Evolutionary conservation across 2,888 invertebrate species (phyloP), one percentile per base, ranked within the genome.

Genomic region (Rhorus exstirpatorius): DNA sequence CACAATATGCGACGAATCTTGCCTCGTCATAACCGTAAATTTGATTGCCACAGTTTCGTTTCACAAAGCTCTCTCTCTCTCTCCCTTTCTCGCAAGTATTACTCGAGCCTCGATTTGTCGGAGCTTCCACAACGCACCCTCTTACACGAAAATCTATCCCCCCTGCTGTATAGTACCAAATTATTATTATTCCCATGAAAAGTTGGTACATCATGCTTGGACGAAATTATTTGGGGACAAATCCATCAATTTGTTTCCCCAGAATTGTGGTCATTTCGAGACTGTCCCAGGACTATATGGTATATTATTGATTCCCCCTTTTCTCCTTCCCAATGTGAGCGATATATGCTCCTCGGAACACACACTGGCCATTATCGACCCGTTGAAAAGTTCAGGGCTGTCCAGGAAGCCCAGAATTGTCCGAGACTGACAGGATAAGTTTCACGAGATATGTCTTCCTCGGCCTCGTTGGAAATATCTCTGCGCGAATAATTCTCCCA

Each of bases 371-470:
- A 86, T 89, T 90, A 90, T 91, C 90, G 90, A 91, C 89, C 89
- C 83, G 87, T 76, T 88, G 87, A 90, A 91, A 91, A 91, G 91
- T 91, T 91, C 92, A 91, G 90, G 91, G 91, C 89, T 91, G 90
- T 88, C 88, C 88, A 84, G 85, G 85, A 86, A 83, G 77, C n/a
- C 75, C 41, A 74, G 72, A 77, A 82, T 82, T 79, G 44, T 55
- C 19, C 74, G 76, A 71, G 49, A 74, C 58, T 58, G 55, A 46
- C 35, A 71, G 14, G 31, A 71, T 68, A 38, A 31, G 26, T 65
- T 71, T 44, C 60, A 35, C 55, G 46, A 58, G 31, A 41, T 72
- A n/a, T 63, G 61, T 19, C 70, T 67, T 44, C 31, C 46, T 67
- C 51, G 44, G 8, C 76, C 61, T 76, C 46, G 21, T 21, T 24